Percentiles rank a stretch among this genome's conserved stretches.
phyloP scores from a whole-genome alignment of 1,140 invertebrate species.

The Temnothorax longispinosus region DNA sequence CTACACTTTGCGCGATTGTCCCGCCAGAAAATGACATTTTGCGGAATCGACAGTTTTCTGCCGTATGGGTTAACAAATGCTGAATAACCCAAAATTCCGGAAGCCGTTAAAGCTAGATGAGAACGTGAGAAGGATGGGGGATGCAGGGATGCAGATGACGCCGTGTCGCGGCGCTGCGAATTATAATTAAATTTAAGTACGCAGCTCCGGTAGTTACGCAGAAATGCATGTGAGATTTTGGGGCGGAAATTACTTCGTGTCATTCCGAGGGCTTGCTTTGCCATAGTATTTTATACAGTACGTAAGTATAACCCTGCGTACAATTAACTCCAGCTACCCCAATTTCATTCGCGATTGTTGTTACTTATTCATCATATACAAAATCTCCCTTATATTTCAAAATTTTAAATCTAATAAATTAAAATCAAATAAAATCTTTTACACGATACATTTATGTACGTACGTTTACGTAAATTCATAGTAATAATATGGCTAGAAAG shows the following conservation, averaged over 20 bases:
- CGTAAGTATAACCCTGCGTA: slow-evolving; percentile 48
- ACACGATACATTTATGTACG: background rate
- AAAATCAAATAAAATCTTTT: background rate
- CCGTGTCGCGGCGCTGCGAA: slow-evolving; percentile 66
- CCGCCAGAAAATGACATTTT: slow-evolving; percentile 46
- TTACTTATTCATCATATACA: background rate
- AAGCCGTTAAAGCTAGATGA: slow-evolving; percentile 44
- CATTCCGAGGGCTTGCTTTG: slow-evolving; percentile 39
- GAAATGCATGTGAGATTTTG: slow-evolving; percentile 74
- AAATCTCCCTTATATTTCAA: background rate
- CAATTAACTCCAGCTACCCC: slow-evolving; percentile 22
- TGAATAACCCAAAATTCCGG: slow-evolving; percentile 21
- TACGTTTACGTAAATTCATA: background rate
- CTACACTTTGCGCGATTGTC: background rate
- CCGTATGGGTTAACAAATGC: slow-evolving; percentile 45
- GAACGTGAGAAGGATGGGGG: slow-evolving; percentile 16
- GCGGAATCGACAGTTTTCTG: slow-evolving; percentile 55
- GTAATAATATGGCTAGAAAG: background rate
- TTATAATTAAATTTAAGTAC: slow-evolving; percentile 81
- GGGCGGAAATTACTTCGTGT: slow-evolving; percentile 70
- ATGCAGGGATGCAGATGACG: slow-evolving; percentile 72
- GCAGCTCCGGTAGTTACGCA: slow-evolving; percentile 72
- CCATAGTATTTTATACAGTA: slow-evolving; percentile 30
- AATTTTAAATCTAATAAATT: background rate
- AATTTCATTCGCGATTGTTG: slow-evolving; percentile 28